Evolutionary conservation across 2,113 vertebrate genomes (phyloP).

Genomic region (Xyrauchen texanus): DNA sequence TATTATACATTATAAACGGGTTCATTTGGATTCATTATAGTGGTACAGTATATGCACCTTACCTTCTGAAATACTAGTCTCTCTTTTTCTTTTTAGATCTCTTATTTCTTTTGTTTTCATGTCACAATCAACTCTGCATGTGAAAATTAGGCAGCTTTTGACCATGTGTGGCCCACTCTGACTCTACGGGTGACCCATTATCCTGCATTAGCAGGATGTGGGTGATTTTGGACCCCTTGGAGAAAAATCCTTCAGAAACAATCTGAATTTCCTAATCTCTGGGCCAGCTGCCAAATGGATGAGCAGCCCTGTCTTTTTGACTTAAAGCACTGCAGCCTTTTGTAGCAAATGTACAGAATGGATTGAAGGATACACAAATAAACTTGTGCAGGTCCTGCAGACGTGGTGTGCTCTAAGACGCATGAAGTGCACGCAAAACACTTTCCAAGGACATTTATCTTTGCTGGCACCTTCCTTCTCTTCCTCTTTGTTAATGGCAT

Average conservation of each 20-base stretch:
- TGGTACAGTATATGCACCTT: not conserved
- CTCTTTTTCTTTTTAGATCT: not conserved
- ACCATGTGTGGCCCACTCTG: conserved; percentile 24
- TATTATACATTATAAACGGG: not conserved
- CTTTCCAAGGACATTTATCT: conserved; percentile 65
- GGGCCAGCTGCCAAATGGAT: conserved; percentile 15
- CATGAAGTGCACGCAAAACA: conserved; percentile 65
- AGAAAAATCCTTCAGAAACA: conserved; percentile 35
- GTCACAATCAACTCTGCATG: conserved; percentile 6
- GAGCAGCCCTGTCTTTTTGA: conserved; percentile 8
- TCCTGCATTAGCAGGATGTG: conserved; percentile 17
- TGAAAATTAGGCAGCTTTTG: not conserved
- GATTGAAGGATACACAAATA: not conserved
- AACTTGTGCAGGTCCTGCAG: not conserved
- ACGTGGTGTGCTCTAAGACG: conserved; percentile 53
- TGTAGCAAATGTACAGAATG: not conserved
- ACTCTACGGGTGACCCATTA: conserved; percentile 33
- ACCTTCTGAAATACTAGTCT: not conserved
- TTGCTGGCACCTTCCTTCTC: not conserved
- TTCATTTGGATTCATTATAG: not conserved
- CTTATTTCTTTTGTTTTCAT: not conserved
- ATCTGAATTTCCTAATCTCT: conserved; percentile 26
- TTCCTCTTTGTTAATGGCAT: not conserved
- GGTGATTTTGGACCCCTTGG: conserved; percentile 29
- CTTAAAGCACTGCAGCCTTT: not conserved